Evolutionary conservation across 2,113 vertebrate genomes (phyloP), one percentile per base, ranked within the genome.

Genomic region (Lanius ludovicianus): DNA sequence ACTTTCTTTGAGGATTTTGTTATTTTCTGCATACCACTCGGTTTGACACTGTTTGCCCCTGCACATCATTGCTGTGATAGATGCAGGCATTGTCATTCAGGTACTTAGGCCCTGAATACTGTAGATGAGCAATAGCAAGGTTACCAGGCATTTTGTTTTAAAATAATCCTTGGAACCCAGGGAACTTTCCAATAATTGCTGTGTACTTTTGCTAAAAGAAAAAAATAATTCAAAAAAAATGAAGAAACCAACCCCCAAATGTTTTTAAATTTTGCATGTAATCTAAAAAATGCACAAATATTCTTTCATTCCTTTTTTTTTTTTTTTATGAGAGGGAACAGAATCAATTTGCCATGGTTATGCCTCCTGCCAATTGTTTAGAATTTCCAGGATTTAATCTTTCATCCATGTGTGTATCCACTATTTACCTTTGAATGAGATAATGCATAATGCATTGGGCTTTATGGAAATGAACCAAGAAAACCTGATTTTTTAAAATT

Each of bases 331-430:
- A 95, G 84, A 84, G 96, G 93, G 94, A 96, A 97, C 90, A 96
- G 97, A 98, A 98, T 98, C 96, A 94, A 98, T 98, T 98, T 98
- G 96, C 93, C 94, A 96, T 98, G 97, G 96, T 91, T 98, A 91
- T 96, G 97, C 97, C 96, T 98, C 96, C 95, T 97, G 84, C 96
- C 97, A 97, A 97, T 98, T 96, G 97, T 98, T 98, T 97, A 96
- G 97, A 98, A 97, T 80, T 96, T 96, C 93, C 95, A 53, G 95
- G 95, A 97, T 97, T 98, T 98, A 97, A 98, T 98, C 97, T 98
- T 97, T 96, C 97, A 97, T 98, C 97, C 96, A 57, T 96, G 96
- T 97, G 96, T 95, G 90, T 97, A 97, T 96, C 96, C 96, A 96
- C 95, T 96, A 93, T 93, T 98, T 97, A 97, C 89, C 91, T 98